Evolutionary conservation across 2,888 invertebrate genomes (phyloP).

Genomic region (Epiblema foenella): DNA sequence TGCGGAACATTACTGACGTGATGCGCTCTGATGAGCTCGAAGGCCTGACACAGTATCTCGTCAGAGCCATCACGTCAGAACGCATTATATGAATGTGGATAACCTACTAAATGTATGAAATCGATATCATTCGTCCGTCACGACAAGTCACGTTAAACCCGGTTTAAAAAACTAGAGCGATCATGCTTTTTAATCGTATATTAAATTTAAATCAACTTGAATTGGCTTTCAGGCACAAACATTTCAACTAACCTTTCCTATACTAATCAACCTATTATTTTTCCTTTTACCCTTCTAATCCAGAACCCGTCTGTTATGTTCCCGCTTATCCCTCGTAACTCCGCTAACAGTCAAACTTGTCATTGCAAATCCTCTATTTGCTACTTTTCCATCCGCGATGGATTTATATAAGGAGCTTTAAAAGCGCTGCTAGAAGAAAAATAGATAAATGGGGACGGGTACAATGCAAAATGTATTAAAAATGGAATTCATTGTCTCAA

Average conservation of each 20-base stretch:
- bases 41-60: no score
- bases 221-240: background rate
- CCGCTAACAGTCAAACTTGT: slow-evolving; percentile 37
- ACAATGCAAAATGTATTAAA: slow-evolving; percentile 13
- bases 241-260: background rate
- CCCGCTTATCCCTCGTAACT: slow-evolving; percentile 23
- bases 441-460: background rate
- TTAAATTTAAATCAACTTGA: background rate
- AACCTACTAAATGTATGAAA: no score
- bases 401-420: slow-evolving; percentile 38
- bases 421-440: slow-evolving; percentile 6
- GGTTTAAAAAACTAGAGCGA: no score
- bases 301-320: slow-evolving; percentile 11
- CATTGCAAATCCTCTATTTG: slow-evolving; percentile 26
- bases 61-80: no score
- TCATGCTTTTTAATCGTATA: no score
- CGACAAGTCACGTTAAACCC: no score
- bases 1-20: no score
- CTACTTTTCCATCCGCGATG: slow-evolving; percentile 13
- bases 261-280: background rate
- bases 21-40: no score
- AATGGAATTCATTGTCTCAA: slow-evolving; percentile 1
- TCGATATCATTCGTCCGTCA: no score
- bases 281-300: slow-evolving; percentile 19
- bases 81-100: no score